Base-by-base conservation (phyloP, 1,140 invertebrate species). In the Drosophila burlai region DNA sequence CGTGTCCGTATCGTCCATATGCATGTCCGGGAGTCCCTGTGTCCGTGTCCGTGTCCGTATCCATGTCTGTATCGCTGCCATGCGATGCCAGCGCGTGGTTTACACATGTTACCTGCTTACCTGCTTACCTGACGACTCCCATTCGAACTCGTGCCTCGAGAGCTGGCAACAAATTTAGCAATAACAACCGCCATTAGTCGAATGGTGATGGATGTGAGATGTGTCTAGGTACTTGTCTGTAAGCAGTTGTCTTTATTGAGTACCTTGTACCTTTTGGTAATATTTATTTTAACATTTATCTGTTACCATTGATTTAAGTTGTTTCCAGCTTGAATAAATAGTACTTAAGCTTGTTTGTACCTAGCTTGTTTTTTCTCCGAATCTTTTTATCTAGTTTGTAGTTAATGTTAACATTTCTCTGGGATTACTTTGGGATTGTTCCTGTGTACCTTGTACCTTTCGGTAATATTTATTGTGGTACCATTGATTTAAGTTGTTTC, bases 1-100 rank as follows among this genome's bases (percentile, higher is more conserved):
- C 13, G 21, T 36, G 55, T 60, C 65, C 45, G 45, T 64, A 7
- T 31, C 52, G 36, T 63, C 31, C 38, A 24, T 31, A 21, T 65
- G 45, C 52, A 21, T 55, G 38, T 36, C 16, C 11, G 3, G 24
- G 13, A 26, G 63, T 65, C 40, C 58, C 31, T 13, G 42, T 43
- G 68, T 68, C 66, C 46, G 18, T 64, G 21, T 34, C 61, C 38
- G n/a, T 64, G 21, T 34, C 62, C 38, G n/a, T 71, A 43, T 66
- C 75, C 57, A 46, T 77, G 63, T 77, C 42, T 46, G 42, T 63
- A 54, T 61, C 24, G 24, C 66, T 81, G 81, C 80, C 81, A 89
- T 89, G 72, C 76, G 84, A 86, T 87, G 84, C 65, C 83, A 87
- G 67, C 67, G 76, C 61, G 83, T 87, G 83, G 84, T 83, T 89